A percentile compares a stretch with the other conserved stretches of the same genome.
Conservation (phyloP, 2,888 invertebrate genomes). For the Bhutanitis thaidina region DNA sequence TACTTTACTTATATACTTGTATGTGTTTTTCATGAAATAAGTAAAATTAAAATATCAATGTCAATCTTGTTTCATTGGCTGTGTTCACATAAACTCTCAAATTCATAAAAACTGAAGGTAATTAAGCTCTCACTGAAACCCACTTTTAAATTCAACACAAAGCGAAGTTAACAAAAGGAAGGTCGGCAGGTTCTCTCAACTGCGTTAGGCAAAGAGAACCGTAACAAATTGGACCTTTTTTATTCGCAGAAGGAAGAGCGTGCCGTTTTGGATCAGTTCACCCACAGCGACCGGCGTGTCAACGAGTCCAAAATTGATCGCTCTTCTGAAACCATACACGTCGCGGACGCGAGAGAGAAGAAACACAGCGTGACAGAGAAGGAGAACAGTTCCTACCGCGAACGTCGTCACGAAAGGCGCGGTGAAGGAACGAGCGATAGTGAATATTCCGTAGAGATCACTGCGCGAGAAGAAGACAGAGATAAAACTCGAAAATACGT, state of each 20-base stretch:
- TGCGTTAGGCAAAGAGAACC: neutral
- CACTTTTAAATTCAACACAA: too few relatives aligned
- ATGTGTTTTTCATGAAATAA: too few relatives aligned
- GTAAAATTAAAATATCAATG: too few relatives aligned
- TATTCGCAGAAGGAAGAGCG: conserved; percentile 58
- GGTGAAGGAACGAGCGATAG: conserved; percentile 6
- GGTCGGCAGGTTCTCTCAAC: too few relatives aligned
- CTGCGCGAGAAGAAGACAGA: conserved; percentile 23
- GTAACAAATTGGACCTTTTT: neutral
- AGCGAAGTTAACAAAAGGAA: too few relatives aligned
- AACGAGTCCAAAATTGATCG: conserved; percentile 38
- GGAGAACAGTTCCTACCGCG: neutral
- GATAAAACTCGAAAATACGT: conserved; percentile 5
- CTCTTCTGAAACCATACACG: conserved; percentile 28
- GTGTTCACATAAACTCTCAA: too few relatives aligned
- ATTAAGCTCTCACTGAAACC: too few relatives aligned
- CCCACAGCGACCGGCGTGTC: conserved; percentile 53
- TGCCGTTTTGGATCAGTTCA: conserved; percentile 64
- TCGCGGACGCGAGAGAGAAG: conserved; percentile 24
- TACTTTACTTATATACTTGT: too few relatives aligned
- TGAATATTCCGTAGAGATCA: conserved; percentile 25
- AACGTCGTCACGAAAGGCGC: neutral
- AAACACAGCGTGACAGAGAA: conserved; percentile 16
- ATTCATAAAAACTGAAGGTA: too few relatives aligned
- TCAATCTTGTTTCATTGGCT: too few relatives aligned